These are phyloP conservation scores for Synanceia verrucosa DNA, from an alignment of 2,797 vertebrate genomes.

Conservation along the genomic window DNA sequence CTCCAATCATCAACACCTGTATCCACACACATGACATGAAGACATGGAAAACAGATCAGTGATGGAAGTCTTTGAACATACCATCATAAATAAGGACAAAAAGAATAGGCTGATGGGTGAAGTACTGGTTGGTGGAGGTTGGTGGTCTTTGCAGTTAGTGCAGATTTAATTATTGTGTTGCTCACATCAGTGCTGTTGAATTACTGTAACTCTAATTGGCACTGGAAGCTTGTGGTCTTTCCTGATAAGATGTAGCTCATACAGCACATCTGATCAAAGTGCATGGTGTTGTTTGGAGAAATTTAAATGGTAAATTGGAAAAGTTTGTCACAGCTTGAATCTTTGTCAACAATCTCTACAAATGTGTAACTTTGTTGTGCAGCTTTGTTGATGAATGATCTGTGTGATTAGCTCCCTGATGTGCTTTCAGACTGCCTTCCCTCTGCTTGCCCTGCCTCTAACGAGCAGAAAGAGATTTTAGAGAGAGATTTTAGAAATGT, in stretches of 20 bases:
- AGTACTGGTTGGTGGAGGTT: too few species aligned
- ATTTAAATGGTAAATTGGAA: slow-evolving; percentile 15
- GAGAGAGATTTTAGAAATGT: too few species aligned
- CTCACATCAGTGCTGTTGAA: slow-evolving; percentile 1
- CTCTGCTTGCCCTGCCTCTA: background rate
- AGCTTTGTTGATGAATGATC: slow-evolving; percentile 18
- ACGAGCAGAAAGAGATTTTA: background rate
- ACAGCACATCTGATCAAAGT: slow-evolving; percentile 6
- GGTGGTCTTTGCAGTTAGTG: background rate
- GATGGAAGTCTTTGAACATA: background rate
- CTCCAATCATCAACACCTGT: too few species aligned
- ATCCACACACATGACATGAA: too few species aligned
- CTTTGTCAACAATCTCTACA: background rate
- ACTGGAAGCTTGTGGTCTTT: slow-evolving; percentile 1
- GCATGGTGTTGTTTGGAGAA: background rate
- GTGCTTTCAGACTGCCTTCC: slow-evolving; percentile 3
- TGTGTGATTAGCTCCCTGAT: slow-evolving; percentile 31
- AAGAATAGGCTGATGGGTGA: background rate
- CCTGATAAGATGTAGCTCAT: slow-evolving; percentile 36
- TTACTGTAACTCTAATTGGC: slow-evolving; percentile 24
- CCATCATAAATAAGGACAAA: background rate
- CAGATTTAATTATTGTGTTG: background rate
- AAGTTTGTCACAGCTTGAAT: slow-evolving; percentile 33
- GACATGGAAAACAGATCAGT: background rate
- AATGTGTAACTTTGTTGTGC: slow-evolving; percentile 18